phyloP scores from a whole-genome alignment of 2,113 vertebrate genomes.

The Lasiurus borealis region DNA sequence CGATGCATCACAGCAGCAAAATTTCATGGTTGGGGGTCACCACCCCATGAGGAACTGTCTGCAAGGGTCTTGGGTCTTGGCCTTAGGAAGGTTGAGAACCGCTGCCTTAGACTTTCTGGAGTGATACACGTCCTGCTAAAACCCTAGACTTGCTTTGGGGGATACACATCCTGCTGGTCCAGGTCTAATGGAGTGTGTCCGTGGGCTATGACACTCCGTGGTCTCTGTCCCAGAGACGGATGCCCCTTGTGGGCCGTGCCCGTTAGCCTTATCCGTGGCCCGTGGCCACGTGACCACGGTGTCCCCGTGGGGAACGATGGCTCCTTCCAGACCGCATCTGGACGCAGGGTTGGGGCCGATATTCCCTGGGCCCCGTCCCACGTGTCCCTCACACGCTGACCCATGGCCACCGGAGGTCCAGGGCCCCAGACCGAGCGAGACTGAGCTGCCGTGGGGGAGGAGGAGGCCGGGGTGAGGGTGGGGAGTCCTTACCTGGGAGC shows the following conservation, averaged over 20 bases:
- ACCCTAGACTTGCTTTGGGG: neutral
- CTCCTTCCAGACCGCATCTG: neutral
- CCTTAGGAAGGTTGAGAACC: no score
- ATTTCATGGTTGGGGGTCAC: no score
- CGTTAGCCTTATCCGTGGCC: neutral
- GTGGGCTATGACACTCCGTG: neutral
- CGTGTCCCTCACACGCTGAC: neutral
- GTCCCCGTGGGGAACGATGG: neutral
- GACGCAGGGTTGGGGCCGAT: no score
- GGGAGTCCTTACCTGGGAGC: conserved; percentile 76
- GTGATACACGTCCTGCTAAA: no score
- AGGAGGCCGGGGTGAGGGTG: no score
- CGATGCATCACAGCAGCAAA: no score
- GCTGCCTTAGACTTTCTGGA: no score
- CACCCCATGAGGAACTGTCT: no score
- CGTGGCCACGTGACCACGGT: neutral
- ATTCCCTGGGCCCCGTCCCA: neutral
- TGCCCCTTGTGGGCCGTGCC: no score
- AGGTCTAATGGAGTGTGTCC: neutral
- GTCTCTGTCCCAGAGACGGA: neutral
- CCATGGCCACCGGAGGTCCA: no score
- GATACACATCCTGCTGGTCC: neutral
- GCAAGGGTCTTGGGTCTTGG: no score
- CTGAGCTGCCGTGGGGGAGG: neutral
- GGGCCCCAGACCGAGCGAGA: neutral